Conservation (phyloP, 2,797 vertebrate genomes). For the Mus minutoides region DNA sequence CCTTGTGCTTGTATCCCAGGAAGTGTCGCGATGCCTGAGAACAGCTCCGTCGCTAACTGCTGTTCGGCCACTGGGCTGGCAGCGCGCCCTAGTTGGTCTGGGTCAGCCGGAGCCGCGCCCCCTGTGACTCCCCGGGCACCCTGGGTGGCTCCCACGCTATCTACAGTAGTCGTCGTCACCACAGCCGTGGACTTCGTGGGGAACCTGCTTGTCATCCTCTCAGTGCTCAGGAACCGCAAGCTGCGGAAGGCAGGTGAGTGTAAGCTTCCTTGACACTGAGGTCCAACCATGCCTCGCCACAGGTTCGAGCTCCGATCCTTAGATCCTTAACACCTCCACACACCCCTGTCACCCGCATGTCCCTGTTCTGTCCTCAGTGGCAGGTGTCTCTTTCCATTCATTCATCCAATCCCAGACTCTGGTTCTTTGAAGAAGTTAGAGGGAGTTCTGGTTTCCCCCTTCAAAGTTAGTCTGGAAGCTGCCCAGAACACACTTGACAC, state of each 20-base stretch:
- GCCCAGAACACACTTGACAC: background rate
- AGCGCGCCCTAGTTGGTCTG: background rate
- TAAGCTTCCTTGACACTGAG: background rate
- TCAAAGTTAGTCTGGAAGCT: fast-evolving
- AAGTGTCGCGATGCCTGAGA: conserved; percentile 85
- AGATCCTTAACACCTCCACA: background rate
- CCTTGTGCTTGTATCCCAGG: background rate
- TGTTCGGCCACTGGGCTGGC: conserved; percentile 72
- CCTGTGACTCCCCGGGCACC: conserved; percentile 83
- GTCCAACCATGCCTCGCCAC: background rate
- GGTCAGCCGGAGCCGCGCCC: background rate
- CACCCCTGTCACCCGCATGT: too few species aligned
- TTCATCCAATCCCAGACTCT: background rate
- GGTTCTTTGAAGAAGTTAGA: background rate
- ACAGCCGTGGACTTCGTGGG: conserved; percentile 92
- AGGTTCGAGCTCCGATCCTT: background rate
- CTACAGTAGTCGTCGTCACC: conserved; percentile 91
- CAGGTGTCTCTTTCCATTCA: background rate
- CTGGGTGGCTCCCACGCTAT: conserved; percentile 89
- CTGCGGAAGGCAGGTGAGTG: conserved; percentile 91
- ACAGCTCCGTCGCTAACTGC: conserved; percentile 88
- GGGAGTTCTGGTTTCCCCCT: background rate
- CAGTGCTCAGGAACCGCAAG: conserved; percentile 91
- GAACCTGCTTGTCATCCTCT: conserved; percentile 91
- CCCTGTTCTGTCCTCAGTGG: background rate